Evolutionary conservation across 2,113 vertebrate species (phyloP).

Genomic region (Phalacrocorax carbo): DNA sequence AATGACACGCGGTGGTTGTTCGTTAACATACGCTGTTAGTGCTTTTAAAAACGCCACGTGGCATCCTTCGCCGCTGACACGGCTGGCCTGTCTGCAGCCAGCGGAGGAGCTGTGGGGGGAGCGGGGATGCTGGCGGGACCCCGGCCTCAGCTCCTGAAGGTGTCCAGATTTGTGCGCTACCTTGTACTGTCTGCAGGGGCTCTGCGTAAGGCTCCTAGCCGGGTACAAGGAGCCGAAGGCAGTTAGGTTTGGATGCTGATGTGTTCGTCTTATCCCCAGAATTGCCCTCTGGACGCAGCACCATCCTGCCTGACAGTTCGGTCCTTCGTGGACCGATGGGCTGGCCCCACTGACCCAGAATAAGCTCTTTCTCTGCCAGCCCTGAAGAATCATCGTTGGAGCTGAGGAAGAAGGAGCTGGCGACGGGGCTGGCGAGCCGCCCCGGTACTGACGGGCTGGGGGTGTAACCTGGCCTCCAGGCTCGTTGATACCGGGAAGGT

Average conservation of each 20-base stretch:
- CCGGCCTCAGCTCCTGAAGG: background rate
- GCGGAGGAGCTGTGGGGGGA: background rate
- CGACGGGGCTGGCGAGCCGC: background rate
- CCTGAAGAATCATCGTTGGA: background rate
- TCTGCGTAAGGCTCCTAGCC: fast-evolving
- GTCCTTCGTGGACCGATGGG: background rate
- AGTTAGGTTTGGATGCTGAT: background rate
- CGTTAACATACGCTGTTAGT: fast-evolving
- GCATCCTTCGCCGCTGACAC: background rate
- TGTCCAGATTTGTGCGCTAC: background rate
- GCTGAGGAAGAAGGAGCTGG: background rate
- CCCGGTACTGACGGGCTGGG: background rate
- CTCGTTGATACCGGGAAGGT: background rate
- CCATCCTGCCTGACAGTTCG: background rate
- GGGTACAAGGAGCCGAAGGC: too few species aligned
- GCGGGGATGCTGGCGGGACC: background rate
- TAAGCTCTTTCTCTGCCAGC: background rate
- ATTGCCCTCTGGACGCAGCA: too few species aligned
- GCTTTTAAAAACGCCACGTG: too few species aligned
- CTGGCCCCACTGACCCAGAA: background rate
- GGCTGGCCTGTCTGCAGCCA: background rate
- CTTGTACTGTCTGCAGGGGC: background rate
- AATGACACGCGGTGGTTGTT: too few species aligned
- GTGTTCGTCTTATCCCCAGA: background rate
- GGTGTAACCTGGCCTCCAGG: background rate